Conservation (phyloP, 2,797 vertebrate species). For the Gymnopithys bicolor region DNA sequence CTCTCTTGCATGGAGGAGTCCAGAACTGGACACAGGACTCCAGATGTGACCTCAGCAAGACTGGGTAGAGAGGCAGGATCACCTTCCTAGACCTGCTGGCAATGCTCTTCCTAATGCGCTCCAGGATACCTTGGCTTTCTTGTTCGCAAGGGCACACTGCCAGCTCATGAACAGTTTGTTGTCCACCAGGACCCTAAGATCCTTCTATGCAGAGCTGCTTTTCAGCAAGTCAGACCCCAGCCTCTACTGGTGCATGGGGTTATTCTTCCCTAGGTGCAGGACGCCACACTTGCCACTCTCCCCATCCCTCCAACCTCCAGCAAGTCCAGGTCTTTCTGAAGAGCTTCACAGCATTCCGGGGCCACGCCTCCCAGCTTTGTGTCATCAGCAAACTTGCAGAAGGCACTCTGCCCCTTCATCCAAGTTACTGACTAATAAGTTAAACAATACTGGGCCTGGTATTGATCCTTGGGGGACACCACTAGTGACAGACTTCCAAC, state of each 20-base stretch:
- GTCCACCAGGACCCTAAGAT: not conserved
- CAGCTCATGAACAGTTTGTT: not conserved
- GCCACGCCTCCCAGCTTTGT: not conserved
- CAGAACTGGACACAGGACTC: not conserved
- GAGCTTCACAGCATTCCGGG: not conserved
- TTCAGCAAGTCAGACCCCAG: not conserved
- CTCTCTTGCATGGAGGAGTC: not conserved
- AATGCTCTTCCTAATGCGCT: not conserved
- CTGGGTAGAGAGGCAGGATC: not conserved
- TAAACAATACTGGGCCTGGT: not conserved
- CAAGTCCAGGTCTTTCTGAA: not conserved
- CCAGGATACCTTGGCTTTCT: rapidly evolving
- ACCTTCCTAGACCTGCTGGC: not conserved
- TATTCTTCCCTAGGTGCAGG: not conserved
- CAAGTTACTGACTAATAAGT: not conserved
- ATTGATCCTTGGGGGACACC: not conserved
- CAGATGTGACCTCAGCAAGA: not conserved
- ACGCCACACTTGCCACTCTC: not conserved
- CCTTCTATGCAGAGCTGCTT: not conserved
- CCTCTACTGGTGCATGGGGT: not conserved
- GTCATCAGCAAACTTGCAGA: not conserved
- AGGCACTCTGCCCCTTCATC: not conserved
- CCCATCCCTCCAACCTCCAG: not conserved
- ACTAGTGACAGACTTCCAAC: not conserved
- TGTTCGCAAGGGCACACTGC: not conserved